Percentiles rank a stretch among this genome's conserved stretches.
These are phyloP conservation scores for Oreochromis niloticus DNA, from an alignment of 2,113 vertebrate species.

Conservation along the genomic window DNA sequence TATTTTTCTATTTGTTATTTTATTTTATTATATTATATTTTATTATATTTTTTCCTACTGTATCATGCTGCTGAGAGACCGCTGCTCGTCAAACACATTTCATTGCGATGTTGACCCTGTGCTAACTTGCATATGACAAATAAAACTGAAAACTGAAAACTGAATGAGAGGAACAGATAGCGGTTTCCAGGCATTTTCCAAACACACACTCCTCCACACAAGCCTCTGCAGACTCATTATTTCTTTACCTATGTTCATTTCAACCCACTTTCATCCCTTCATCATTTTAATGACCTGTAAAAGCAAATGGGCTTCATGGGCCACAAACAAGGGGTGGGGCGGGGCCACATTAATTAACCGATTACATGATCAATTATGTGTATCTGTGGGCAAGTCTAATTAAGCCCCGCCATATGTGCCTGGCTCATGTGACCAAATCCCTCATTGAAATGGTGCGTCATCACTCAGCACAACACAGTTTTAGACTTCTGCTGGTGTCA, in stretches of 20 bases:
- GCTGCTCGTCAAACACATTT: too few species aligned
- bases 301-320: slow-evolving; percentile 60
- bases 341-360: slow-evolving; percentile 52
- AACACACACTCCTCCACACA: background rate
- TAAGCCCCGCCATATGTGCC: slow-evolving; percentile 50
- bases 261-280: slow-evolving; percentile 23
- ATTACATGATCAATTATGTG: slow-evolving; percentile 68
- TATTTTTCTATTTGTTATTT: too few species aligned
- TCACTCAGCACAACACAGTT: background rate
- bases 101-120: too few species aligned
- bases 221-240: background rate
- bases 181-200: background rate
- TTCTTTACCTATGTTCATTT: slow-evolving; percentile 40
- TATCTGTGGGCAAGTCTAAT: slow-evolving; percentile 52
- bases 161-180: slow-evolving; percentile 9
- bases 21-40: too few species aligned
- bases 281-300: slow-evolving; percentile 67
- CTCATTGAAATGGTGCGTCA: slow-evolving; percentile 33
- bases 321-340: slow-evolving; percentile 27
- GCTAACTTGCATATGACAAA: too few species aligned
- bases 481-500: background rate
- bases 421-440: slow-evolving; percentile 39
- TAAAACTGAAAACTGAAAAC: too few species aligned
- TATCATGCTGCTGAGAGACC: too few species aligned
- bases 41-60: too few species aligned